Base-by-base conservation (phyloP, 2,888 invertebrate species). In the Ceramica pisi region DNA sequence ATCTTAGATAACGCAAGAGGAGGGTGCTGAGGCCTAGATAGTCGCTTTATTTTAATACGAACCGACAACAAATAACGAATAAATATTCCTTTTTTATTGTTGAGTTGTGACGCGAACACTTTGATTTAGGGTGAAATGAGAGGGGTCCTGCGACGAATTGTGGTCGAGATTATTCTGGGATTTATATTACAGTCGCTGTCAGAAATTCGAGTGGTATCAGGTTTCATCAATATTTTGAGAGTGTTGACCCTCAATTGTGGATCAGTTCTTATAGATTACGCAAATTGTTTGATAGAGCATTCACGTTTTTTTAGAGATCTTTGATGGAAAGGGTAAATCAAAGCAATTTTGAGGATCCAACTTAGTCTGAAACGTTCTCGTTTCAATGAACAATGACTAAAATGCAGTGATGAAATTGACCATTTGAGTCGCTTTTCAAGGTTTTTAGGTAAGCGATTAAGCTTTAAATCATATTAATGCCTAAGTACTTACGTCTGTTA, bases 61-160 rank as follows among this genome's bases (percentile, higher is more conserved):
- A 94, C 93, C 93, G 93, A 95, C 94, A 94, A 94, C 95, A 96
- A 96, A 96, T 96, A 95, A 95, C 93, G 92, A 93, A 95, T 95
- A 94, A 94, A 94, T 94, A 94, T 94, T 93, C 94, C 89, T 91
- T 94, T 93, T 95, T 95, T 94, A 94, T 94, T 93, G 94, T 93
- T 91, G 92, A 91, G 89, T 90, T 93, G 91, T 92, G 93, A 94
- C 90, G 93, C 92, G 91, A 92, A 93, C 91, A 90, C 90, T 94
- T 92, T 95, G 94, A 95, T 94, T 94, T 94, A 94, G 94, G 95
- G 94, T 88, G 91, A 89, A 89, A 89, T 84, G 87, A 90, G 90
- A 92, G 93, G 83, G 83, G 94, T 92, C 89, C 90, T 90, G 88
- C 92, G 92, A 90, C 93, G 93, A 93, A 94, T 94, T 95, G 94